phyloP scores from a whole-genome alignment of 1,140 invertebrate genomes.

The Dendrolimus kikuchii region DNA sequence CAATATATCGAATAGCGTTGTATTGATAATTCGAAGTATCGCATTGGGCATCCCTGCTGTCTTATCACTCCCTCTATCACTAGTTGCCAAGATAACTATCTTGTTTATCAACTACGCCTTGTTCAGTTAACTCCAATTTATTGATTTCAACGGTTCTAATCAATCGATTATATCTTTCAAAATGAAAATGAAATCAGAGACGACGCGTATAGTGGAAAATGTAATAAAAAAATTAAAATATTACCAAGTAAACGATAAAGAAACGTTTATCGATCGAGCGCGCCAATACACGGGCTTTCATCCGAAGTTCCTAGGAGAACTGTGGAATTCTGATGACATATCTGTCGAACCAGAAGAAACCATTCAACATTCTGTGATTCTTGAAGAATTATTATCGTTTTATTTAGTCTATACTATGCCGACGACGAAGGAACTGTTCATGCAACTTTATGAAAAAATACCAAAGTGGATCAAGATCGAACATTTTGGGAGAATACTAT shows the following conservation, averaged over 20 bases:
- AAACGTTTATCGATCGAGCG: too few relatives aligned
- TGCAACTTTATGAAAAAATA: constrained; percentile 10
- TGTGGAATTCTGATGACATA: neutral
- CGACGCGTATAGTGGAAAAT: neutral
- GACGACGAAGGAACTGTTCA: constrained; percentile 20
- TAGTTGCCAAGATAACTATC: too few relatives aligned
- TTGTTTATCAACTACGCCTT: too few relatives aligned
- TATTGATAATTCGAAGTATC: too few relatives aligned
- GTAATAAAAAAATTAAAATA: neutral
- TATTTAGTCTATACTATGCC: constrained; percentile 19
- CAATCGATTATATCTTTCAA: too few relatives aligned
- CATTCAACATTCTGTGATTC: constrained; percentile 9
- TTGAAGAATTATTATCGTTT: constrained; percentile 10
- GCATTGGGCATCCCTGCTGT: too few relatives aligned
- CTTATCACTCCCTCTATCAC: too few relatives aligned
- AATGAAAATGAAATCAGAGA: neutral
- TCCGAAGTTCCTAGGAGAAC: constrained; percentile 5
- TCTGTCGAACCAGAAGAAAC: too few relatives aligned
- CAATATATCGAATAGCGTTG: too few relatives aligned
- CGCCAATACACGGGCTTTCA: constrained; percentile 7
- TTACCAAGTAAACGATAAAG: too few relatives aligned
- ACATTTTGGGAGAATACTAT: constrained; percentile 22
- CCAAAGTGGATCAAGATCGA: constrained; percentile 24
- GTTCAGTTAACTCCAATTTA: too few relatives aligned
- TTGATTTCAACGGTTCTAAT: too few relatives aligned